phyloP scores from a whole-genome alignment of 1,140 invertebrate species.

The Drosophila sproati region DNA sequence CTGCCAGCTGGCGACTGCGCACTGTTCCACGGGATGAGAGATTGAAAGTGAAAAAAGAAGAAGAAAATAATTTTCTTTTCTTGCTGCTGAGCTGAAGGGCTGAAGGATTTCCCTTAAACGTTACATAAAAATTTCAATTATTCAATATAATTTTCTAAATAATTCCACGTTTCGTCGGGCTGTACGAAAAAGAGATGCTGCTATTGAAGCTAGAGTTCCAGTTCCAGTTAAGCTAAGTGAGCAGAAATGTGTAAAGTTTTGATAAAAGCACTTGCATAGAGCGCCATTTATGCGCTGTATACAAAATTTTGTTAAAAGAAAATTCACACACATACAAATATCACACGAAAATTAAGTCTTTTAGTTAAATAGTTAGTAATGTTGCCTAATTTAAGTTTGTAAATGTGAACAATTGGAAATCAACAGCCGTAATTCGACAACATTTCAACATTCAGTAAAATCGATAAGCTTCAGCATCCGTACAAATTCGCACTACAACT shows the following conservation, averaged over 20 bases:
- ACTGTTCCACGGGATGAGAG: not conserved
- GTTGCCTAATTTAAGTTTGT: conserved; percentile 17
- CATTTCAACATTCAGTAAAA: conserved; percentile 51
- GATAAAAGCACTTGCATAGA: conserved; percentile 18
- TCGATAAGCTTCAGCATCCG: conserved; percentile 67
- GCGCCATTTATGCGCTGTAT: conserved; percentile 34
- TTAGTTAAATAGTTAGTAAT: conserved; percentile 18
- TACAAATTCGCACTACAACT: conserved; percentile 47
- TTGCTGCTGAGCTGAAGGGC: conserved; percentile 38
- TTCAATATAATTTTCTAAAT: conserved; percentile 7
- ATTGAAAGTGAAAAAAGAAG: not conserved
- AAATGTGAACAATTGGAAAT: conserved; percentile 12
- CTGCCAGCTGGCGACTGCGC: conserved; percentile 35
- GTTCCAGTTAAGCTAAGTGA: conserved; percentile 40
- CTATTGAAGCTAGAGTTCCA: conserved; percentile 5
- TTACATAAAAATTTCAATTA: conserved; percentile 48
- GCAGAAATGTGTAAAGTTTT: conserved; percentile 35
- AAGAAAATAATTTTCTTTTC: conserved; percentile 41
- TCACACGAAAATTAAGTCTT: conserved; percentile 7
- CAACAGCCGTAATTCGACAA: conserved; percentile 31
- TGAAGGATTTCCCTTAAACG: conserved; percentile 23
- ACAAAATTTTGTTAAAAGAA: conserved; percentile 8
- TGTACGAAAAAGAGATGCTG: not conserved
- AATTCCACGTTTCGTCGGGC: not conserved
- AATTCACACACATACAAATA: conserved; percentile 7